A percentile compares a stretch with the other conserved stretches of the same genome.
These are phyloP conservation scores for Pteronura brasiliensis DNA, from an alignment of 2,113 vertebrate species.

Conservation along the genomic window DNA sequence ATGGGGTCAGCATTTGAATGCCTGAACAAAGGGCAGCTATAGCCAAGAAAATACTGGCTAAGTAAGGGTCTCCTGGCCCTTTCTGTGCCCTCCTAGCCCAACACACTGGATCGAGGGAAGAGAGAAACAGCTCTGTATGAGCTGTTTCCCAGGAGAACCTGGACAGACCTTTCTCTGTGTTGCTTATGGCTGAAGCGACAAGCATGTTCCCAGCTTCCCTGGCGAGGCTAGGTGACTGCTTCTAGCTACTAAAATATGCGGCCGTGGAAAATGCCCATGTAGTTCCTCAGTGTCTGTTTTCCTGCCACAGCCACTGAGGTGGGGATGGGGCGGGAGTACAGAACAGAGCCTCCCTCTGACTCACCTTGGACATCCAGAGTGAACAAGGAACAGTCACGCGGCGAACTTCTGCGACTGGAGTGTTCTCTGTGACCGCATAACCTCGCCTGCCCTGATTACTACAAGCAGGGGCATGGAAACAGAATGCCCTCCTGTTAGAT, in stretches of 20 bases:
- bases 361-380: background rate
- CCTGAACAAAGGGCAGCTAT: background rate
- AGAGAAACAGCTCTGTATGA: background rate
- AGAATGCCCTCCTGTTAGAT: background rate
- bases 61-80: background rate
- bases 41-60: background rate
- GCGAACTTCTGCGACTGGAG: background rate
- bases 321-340: fast-evolving
- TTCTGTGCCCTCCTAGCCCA: background rate
- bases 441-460: background rate
- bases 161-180: background rate
- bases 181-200: background rate
- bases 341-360: background rate
- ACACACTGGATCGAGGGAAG: background rate
- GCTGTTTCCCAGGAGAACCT: background rate
- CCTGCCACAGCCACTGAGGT: background rate
- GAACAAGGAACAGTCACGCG: background rate
- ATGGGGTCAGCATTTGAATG: background rate
- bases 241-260: background rate
- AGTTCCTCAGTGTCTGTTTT: background rate
- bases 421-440: background rate
- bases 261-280: fast-evolving
- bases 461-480: background rate
- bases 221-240: background rate
- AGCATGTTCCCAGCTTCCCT: background rate